A percentile compares a stretch with the other conserved stretches of the same genome.
phyloP scores from a whole-genome alignment of 2,797 vertebrate species.

The Sparidentex hasta region DNA sequence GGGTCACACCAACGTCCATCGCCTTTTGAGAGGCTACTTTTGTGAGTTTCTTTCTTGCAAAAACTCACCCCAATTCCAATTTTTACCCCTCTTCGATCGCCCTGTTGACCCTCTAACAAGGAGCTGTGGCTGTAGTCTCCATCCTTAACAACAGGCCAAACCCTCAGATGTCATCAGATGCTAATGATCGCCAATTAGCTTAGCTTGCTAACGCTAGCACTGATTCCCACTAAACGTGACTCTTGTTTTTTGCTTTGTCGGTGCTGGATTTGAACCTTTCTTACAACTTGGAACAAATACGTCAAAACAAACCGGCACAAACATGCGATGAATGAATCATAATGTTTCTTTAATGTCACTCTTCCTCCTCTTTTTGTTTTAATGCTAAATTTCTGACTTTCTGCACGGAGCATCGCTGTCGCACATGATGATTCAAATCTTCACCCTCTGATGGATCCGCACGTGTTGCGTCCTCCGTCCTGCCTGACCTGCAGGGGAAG shows the following conservation, averaged over 20 bases:
- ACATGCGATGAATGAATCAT: not conserved
- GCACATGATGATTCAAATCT: not conserved
- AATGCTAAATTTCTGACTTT: slow-evolving; percentile 24
- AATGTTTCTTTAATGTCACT: not conserved
- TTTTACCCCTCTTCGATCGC: no score
- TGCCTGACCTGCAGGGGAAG: not conserved
- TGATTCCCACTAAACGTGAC: not conserved
- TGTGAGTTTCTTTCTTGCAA: no score
- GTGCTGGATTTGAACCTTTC: no score
- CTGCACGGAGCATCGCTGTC: not conserved
- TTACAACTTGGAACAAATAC: no score
- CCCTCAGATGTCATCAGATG: no score
- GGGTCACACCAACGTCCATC: no score
- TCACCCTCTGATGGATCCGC: not conserved
- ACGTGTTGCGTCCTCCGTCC: not conserved
- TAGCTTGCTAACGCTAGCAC: not conserved
- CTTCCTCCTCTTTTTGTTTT: not conserved
- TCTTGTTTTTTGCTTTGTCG: no score
- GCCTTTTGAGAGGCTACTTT: no score
- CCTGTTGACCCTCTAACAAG: no score
- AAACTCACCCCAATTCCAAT: no score
- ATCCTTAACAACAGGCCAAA: no score
- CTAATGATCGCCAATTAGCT: not conserved
- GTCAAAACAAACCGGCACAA: not conserved
- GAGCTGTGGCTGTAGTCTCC: no score